Evolutionary conservation across 1,140 invertebrate species (phyloP).

Genomic region (Philopotamus ludificatus): DNA sequence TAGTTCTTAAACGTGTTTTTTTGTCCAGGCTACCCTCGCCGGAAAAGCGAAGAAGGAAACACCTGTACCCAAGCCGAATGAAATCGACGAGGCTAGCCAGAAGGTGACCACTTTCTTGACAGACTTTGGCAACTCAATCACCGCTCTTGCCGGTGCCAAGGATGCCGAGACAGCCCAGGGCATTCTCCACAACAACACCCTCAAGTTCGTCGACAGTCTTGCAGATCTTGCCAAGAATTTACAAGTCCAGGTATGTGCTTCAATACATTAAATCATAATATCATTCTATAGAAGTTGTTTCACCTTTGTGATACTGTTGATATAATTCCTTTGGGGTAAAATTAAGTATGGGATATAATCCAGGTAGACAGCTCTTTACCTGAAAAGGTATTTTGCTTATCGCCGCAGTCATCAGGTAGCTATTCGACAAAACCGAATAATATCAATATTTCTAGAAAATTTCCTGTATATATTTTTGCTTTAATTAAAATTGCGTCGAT

Average conservation of each 20-base stretch:
- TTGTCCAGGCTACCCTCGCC: slow-evolving; percentile 19
- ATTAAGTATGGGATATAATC: too few species aligned
- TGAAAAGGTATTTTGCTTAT: too few species aligned
- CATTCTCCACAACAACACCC: slow-evolving; percentile 35
- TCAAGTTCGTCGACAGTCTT: slow-evolving; percentile 28
- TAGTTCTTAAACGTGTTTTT: neutral
- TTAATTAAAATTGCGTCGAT: too few species aligned
- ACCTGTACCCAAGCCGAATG: neutral
- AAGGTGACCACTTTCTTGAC: slow-evolving; percentile 29
- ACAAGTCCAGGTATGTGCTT: slow-evolving; percentile 25
- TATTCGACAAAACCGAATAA: too few species aligned
- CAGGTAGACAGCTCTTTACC: too few species aligned
- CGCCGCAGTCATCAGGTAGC: too few species aligned
- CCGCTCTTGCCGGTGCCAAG: slow-evolving; percentile 24
- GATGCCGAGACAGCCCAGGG: slow-evolving; percentile 23
- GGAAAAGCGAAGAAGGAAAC: slow-evolving; percentile 15
- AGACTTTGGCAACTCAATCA: slow-evolving; percentile 26
- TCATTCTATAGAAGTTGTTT: too few species aligned
- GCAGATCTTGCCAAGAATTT: slow-evolving; percentile 30
- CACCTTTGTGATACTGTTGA: too few species aligned
- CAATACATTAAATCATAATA: too few species aligned
- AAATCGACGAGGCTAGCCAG: slow-evolving; percentile 32
- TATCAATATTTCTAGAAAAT: too few species aligned
- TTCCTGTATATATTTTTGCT: too few species aligned
- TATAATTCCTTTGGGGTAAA: too few species aligned